Percentiles rank a stretch among this genome's conserved stretches.
Evolutionary conservation across 1,140 invertebrate genomes (phyloP).

Genomic region (Ceratina calcarata): DNA sequence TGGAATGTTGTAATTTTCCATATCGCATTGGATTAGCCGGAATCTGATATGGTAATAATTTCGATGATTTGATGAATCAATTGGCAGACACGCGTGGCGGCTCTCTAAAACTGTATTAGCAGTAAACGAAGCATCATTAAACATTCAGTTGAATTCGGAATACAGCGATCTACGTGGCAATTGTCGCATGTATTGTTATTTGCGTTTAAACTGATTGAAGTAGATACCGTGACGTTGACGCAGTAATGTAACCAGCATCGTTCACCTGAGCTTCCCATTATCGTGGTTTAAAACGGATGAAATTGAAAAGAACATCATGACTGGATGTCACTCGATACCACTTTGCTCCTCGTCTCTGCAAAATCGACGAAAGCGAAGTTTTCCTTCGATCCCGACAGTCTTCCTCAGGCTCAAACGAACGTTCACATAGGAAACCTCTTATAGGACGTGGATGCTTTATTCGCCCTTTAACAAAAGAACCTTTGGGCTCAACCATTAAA

Average conservation of each 20-base stretch:
- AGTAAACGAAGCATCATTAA: not conserved
- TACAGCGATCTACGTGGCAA: slow-evolving; percentile 1
- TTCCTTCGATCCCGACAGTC: not conserved
- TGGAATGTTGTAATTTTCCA: not conserved
- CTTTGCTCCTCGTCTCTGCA: not conserved
- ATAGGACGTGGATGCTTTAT: not conserved
- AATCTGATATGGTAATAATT: slow-evolving; percentile 19
- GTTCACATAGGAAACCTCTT: not conserved
- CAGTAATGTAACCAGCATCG: not conserved
- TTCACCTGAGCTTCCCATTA: too few relatives aligned
- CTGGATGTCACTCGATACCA: not conserved
- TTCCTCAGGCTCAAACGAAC: not conserved
- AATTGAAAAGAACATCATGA: not conserved
- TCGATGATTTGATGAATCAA: not conserved
- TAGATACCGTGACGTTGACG: not conserved
- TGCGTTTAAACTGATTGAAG: not conserved
- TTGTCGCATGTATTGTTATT: slow-evolving; percentile 5
- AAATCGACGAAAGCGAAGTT: not conserved
- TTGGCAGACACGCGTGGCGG: not conserved
- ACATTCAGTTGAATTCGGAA: slow-evolving; percentile 16
- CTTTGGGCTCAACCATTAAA: not conserved
- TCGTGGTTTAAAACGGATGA: not conserved
- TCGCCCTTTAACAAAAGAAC: not conserved
- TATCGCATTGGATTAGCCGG: not conserved
- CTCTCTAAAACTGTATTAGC: slow-evolving; percentile 9